Evolutionary conservation across 35 echinoderm and acorn worm species (phyloP).

Genomic region (Apostichopus californicus): DNA sequence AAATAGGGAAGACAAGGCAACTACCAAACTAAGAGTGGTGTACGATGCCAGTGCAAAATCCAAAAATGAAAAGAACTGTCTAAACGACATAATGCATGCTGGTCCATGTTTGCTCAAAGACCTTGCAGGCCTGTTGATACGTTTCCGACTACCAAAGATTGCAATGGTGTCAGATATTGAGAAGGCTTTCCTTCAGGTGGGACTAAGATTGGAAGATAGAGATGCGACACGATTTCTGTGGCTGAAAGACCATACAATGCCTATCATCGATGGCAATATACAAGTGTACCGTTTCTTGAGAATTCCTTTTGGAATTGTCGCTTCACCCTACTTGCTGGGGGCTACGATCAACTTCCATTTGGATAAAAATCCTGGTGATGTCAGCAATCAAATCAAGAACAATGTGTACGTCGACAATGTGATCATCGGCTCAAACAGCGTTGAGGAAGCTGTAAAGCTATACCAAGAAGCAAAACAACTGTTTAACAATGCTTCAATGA

Average conservation of each 20-base stretch:
- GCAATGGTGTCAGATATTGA: too few species aligned
- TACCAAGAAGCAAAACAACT: background rate
- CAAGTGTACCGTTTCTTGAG: background rate
- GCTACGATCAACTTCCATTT: background rate
- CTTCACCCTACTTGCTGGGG: background rate
- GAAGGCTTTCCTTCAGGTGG: too few species aligned
- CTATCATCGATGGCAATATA: background rate
- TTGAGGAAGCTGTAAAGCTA: background rate
- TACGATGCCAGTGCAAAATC: slow-evolving; percentile 24
- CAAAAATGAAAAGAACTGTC: background rate
- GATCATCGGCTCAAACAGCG: background rate
- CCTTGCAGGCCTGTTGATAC: background rate
- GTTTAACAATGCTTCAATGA: slow-evolving; percentile 19
- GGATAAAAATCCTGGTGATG: background rate
- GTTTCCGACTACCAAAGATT: too few species aligned
- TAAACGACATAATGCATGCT: slow-evolving; percentile 3
- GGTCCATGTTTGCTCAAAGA: slow-evolving; percentile 19
- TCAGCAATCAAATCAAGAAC: background rate
- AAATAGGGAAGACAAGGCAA: slow-evolving; percentile 11
- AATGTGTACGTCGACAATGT: too few species aligned
- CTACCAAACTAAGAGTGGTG: slow-evolving; percentile 19
- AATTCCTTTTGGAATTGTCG: slow-evolving; percentile 17
- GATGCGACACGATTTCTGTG: background rate
- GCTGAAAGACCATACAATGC: background rate
- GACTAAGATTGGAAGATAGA: too few species aligned